Percentiles rank a stretch among this genome's conserved stretches.
These are phyloP conservation scores for Eueremaeus valkanovi DNA, from an alignment of 2,888 invertebrate species.

Conservation along the genomic window DNA sequence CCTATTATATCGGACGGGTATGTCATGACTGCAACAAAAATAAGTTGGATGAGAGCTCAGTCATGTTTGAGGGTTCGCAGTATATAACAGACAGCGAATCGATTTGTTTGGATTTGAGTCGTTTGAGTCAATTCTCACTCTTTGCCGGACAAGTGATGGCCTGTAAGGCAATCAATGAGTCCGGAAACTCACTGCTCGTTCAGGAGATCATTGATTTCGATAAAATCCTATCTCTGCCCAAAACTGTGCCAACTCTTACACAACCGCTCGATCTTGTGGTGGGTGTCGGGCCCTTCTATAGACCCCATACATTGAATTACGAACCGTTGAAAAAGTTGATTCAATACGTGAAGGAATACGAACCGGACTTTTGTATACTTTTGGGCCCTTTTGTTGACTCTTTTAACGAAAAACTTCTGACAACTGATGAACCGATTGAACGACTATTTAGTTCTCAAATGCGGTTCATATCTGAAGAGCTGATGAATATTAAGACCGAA, in stretches of 20 bases:
- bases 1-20: constrained; percentile 35
- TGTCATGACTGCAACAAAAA: constrained; percentile 12
- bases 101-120: constrained; percentile 12
- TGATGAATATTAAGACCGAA: constrained; percentile 57
- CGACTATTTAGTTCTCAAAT: constrained; percentile 28
- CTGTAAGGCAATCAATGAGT: constrained; percentile 21
- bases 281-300: constrained; percentile 38
- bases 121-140: constrained; percentile 24
- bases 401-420: neutral
- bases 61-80: neutral
- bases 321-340: constrained; percentile 19
- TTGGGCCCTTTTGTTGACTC: constrained; percentile 41
- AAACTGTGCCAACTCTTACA: neutral
- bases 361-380: constrained; percentile 38
- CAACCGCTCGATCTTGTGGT: constrained; percentile 33
- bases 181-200: constrained; percentile 20
- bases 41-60: neutral
- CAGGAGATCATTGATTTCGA: constrained; percentile 19
- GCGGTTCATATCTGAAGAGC: constrained; percentile 10
- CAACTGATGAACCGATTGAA: constrained; percentile 10
- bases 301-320: neutral
- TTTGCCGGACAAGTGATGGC: constrained; percentile 42
- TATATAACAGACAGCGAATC: constrained; percentile 1
- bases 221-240: neutral
- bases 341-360: constrained; percentile 17